These are phyloP conservation scores for Leptinotarsa juncta DNA, from an alignment of 2,888 invertebrate species.

Conservation along the genomic window DNA sequence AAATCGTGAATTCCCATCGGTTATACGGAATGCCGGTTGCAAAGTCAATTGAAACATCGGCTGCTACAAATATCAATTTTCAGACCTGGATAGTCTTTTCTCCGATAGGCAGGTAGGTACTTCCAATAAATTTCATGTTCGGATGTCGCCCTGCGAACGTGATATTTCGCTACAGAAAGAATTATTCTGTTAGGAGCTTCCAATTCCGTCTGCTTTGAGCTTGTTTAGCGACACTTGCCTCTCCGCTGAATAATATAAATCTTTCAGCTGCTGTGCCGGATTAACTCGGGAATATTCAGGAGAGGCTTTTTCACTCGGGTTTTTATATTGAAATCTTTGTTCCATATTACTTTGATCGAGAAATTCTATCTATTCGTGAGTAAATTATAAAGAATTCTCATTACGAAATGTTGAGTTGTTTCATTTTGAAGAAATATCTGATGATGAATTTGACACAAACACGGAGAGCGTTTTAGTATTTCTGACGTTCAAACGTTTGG, in stretches of 20 bases:
- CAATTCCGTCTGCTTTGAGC: constrained; percentile 22
- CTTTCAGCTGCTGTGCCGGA: constrained; percentile 10
- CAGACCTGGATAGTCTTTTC: constrained; percentile 35
- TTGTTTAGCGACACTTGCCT: constrained; percentile 31
- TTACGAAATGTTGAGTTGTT: too few relatives aligned
- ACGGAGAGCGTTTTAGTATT: background rate
- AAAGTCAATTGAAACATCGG: constrained; percentile 46
- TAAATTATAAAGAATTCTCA: too few relatives aligned
- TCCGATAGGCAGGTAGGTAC: constrained; percentile 23
- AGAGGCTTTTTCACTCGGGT: background rate
- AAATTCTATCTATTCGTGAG: background rate
- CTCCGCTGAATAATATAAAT: constrained; percentile 18
- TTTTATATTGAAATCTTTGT: background rate
- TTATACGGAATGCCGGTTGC: constrained; percentile 35
- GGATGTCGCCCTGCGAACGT: constrained; percentile 26
- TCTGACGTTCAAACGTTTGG: background rate
- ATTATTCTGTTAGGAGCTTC: constrained; percentile 26
- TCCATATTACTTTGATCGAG: background rate
- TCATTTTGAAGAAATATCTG: too few relatives aligned
- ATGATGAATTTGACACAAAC: too few relatives aligned
- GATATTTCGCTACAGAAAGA: constrained; percentile 29
- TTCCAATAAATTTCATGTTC: constrained; percentile 32
- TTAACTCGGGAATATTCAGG: background rate
- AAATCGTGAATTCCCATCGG: constrained; percentile 43
- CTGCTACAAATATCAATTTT: constrained; percentile 49